Percentiles rank a stretch among this genome's conserved stretches.
These are phyloP conservation scores for Cyprinodon diabolis DNA, from an alignment of 2,797 vertebrate genomes.

Conservation along the genomic window DNA sequence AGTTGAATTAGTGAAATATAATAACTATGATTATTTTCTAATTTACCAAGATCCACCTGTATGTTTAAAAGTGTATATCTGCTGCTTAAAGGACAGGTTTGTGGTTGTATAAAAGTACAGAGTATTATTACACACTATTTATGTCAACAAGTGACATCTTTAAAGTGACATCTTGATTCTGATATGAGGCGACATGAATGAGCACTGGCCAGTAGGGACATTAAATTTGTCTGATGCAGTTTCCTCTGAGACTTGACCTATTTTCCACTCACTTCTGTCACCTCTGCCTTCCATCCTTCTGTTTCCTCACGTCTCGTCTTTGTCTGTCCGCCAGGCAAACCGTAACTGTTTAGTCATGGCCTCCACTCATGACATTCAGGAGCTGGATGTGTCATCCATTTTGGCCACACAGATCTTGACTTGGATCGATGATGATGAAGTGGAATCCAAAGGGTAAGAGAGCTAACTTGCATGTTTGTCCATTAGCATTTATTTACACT, in stretches of 20 bases:
- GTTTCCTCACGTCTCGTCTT: conserved; percentile 14
- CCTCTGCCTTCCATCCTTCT: not conserved
- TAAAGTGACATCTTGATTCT: not conserved
- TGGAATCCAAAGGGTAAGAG: conserved; percentile 91
- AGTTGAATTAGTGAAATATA: not conserved
- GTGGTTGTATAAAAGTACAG: not conserved
- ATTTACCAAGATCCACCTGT: not conserved
- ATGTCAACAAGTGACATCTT: conserved; percentile 1
- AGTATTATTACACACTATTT: not conserved
- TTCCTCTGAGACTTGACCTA: conserved; percentile 4
- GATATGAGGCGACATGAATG: conserved; percentile 8
- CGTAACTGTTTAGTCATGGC: conserved; percentile 98
- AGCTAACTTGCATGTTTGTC: conserved; percentile 4
- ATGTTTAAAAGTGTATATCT: not conserved
- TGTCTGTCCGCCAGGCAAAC: conserved; percentile 87
- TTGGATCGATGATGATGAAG: conserved; percentile 97
- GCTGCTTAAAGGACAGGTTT: not conserved
- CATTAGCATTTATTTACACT: conserved; percentile 5
- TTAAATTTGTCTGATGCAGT: conserved; percentile 18
- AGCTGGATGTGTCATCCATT: conserved; percentile 97
- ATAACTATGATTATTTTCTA: not conserved
- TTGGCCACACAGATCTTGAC: conserved; percentile 94
- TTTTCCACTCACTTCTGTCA: conserved; percentile 5
- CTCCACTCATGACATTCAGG: conserved; percentile 97
- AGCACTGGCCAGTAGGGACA: conserved; percentile 8